Conservation (phyloP, 2,113 vertebrate genomes). For the Neodon shergylaensis region DNA sequence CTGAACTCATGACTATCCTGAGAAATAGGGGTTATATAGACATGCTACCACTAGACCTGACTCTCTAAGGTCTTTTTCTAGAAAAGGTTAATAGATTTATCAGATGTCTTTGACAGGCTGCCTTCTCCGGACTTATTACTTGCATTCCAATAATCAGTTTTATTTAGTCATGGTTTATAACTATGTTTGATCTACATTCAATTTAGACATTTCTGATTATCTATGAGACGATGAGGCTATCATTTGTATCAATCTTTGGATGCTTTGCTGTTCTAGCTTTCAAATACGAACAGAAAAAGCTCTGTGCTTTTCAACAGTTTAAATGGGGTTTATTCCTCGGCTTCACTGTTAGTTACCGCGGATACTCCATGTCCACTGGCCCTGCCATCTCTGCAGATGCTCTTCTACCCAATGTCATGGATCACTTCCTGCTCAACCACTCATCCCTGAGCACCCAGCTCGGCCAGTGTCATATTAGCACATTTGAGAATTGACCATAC, state of each 20-base stretch:
- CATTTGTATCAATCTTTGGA: not conserved
- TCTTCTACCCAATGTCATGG: rapidly evolving
- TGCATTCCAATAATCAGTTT: constrained; percentile 1
- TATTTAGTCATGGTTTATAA: constrained; percentile 45
- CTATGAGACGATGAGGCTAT: constrained; percentile 17
- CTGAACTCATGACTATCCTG: not conserved
- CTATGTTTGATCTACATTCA: constrained; percentile 55
- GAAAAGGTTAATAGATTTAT: constrained; percentile 47
- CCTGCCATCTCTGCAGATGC: not conserved
- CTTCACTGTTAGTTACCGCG: not conserved
- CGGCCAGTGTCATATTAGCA: not conserved
- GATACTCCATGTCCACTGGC: not conserved
- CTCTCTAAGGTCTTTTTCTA: not conserved
- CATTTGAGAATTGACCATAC: not conserved
- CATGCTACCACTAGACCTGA: not conserved
- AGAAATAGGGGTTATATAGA: not conserved
- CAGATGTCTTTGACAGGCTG: not conserved
- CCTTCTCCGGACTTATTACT: constrained; percentile 36
- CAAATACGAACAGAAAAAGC: constrained; percentile 4
- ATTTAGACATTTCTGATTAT: constrained; percentile 53
- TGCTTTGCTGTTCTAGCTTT: constrained; percentile 14
- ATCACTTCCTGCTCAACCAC: not conserved
- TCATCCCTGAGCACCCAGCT: not conserved
- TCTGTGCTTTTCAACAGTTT: not conserved
- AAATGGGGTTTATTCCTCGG: not conserved